A percentile compares a stretch with the other conserved stretches of the same genome.
Evolutionary conservation across 2,888 invertebrate species (phyloP).

Genomic region (Tinea pellionella): DNA sequence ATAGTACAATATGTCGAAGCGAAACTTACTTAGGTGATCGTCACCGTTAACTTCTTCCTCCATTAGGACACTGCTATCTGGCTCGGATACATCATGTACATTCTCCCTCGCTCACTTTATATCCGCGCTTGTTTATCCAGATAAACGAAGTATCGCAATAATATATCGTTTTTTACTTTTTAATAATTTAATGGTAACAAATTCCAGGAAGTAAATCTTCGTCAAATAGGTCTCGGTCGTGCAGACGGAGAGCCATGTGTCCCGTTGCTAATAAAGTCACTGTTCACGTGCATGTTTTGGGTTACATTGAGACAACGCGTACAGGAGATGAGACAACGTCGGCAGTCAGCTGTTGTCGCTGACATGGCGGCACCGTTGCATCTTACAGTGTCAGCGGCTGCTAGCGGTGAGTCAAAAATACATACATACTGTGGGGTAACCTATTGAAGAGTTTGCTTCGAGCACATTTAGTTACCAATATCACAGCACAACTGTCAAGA

Average conservation of each 20-base stretch:
- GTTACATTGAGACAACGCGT: conserved; percentile 91
- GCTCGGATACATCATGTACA: no score
- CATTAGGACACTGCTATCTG: no score
- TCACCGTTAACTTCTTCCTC: no score
- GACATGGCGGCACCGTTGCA: conserved; percentile 85
- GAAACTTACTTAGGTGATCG: no score
- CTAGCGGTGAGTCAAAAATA: conserved; percentile 54
- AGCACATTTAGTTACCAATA: no score
- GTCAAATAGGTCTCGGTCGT: conserved; percentile 85
- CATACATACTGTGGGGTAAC: not conserved
- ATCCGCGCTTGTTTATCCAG: no score
- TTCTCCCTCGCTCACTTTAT: no score
- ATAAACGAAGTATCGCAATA: no score
- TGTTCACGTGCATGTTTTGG: conserved; percentile 95
- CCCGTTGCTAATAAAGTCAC: conserved; percentile 83
- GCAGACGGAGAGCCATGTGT: conserved; percentile 74
- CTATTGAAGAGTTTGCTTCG: no score
- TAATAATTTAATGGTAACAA: not conserved
- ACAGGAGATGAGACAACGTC: conserved; percentile 78
- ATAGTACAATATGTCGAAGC: no score
- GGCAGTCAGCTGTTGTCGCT: conserved; percentile 73
- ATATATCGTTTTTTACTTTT: no score
- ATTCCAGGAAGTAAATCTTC: conserved; percentile 75
- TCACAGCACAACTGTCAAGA: no score
- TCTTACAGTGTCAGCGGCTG: conserved; percentile 79